Conservation (phyloP, 2,888 invertebrate genomes). For the Periphyllus acericola region DNA sequence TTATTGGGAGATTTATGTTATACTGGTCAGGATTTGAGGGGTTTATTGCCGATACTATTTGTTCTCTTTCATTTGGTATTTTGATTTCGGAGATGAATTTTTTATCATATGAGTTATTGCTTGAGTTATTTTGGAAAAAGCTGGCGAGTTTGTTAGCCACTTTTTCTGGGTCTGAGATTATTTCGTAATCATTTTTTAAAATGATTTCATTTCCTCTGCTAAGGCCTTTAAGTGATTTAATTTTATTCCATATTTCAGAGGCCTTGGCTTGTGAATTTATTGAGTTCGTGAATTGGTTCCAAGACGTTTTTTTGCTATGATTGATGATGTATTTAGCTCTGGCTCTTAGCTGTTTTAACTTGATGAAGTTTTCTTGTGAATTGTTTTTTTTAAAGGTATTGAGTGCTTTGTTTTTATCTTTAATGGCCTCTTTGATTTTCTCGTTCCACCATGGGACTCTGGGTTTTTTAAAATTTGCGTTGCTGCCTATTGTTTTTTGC, state of each 20-base stretch:
- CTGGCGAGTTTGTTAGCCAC: not conserved
- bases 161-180: not conserved
- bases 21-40: no score
- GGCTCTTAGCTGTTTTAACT: not conserved
- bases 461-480: not conserved
- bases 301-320: not conserved
- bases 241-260: not conserved
- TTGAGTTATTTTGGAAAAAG: no score
- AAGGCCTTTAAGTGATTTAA: not conserved
- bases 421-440: slow-evolving; percentile 8
- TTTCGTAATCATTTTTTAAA: not conserved
- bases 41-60: not conserved
- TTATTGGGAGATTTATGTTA: no score
- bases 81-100: slow-evolving; percentile 1
- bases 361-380: not conserved
- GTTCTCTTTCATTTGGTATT: not conserved
- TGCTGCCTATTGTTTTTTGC: no score
- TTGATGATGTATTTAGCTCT: not conserved
- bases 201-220: not conserved
- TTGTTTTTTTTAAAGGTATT: slow-evolving; percentile 8
- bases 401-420: not conserved
- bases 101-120: not conserved
- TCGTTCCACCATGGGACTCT: not conserved
- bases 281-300: not conserved
- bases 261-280: not conserved